Base-by-base conservation (phyloP, 2,113 vertebrate genomes). In the Myrmecobius fasciatus region DNA sequence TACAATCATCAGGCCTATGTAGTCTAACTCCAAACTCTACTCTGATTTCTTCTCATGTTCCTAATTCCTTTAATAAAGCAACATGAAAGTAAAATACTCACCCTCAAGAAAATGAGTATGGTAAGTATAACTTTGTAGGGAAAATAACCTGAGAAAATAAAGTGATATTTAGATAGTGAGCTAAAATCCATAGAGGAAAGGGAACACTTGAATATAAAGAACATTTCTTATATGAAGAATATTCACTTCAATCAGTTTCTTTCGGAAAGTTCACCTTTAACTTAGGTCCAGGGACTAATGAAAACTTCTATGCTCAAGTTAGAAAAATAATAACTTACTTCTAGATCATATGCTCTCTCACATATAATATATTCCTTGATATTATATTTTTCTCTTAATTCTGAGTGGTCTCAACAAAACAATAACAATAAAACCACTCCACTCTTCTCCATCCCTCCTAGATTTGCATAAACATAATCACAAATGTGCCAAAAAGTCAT, bases 221-320 rank as follows among this genome's bases (percentile, higher is more conserved):
- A 89, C 53, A 1, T 14, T 24, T 28, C n/a, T 88, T n/a, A 89
- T 91, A 94, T 53, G n/a, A 22, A 92, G 36, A 54, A 43, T 25
- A 25, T 92, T 96, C 92, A 94, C 92, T 93, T 83, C 91, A 56
- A 90, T 17, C 90, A 91, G 11, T 89, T 51, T 56, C 26, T 48
- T 75, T 48, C 24, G 91, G 49, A n/a, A n/a, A 54, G 51, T 48
- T 92, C 9, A 25, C 48, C 93, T 92, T 54, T 91, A 52, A 43
- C 49, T 8, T 22, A 54, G 12, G 89, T 43, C 31, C 67, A 52
- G 75, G 56, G 43, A 54, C 91, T 12, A 89, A 12, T 8, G 31
- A 88, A 89, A 53, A 51, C 10, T 31, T 53, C 53, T 92, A 47
- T 46, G 31, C 3, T 31, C 56, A 91, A 52, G 51, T 60, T 67